Evolutionary conservation across 2,113 vertebrate species (phyloP), one percentile per base, ranked within the genome.

Genomic region (Varanus salvator): DNA sequence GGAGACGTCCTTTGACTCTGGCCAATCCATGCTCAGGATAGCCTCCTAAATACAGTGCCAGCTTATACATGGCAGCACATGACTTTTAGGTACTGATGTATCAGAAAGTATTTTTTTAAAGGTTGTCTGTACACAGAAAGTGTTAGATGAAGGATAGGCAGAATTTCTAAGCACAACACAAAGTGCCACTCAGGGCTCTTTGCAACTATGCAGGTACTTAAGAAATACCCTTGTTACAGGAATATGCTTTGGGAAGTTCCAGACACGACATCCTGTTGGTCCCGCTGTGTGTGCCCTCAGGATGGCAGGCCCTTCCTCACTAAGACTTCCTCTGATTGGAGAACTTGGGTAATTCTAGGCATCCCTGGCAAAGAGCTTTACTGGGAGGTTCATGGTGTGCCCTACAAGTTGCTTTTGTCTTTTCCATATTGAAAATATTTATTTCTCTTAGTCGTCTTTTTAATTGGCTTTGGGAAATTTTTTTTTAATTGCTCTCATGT

Each of bases 121-220:
- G 29, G 11, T 54, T 78, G 64, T 50, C 80, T 78, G 54, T 1
- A 68, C 31, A 38, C 50, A 85, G 88, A 71, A 87, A 85, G 85
- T 52, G 76, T 85, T 89, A 92, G 88, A 85, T 93, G 57, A 89
- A 91, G 88, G 87, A 31, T 48, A 95, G 91, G 87, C n/a, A 69
- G 86, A 86, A 90, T 91, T 54, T 12, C 89, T 64, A 84, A 15
- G 17, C 60, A 3, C 1, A 21, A 19, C 5, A 0, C 6, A 2
- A 2, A 76, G 72, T 87, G 34, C 93, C 92, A 93, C 93, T 93
- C 94, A 83, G 96, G 92, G 88, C 94, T 90, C 90, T 93, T 90
- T 83, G 88, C 93, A 93, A 86, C 75, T 38, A 8, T 68, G 84
- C 71, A 69, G 74, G 87, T 80, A 85, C 72, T 0, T 38, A 2